These are phyloP conservation scores for Troides helena DNA, from an alignment of 2,888 invertebrate species.

Conservation along the genomic window DNA sequence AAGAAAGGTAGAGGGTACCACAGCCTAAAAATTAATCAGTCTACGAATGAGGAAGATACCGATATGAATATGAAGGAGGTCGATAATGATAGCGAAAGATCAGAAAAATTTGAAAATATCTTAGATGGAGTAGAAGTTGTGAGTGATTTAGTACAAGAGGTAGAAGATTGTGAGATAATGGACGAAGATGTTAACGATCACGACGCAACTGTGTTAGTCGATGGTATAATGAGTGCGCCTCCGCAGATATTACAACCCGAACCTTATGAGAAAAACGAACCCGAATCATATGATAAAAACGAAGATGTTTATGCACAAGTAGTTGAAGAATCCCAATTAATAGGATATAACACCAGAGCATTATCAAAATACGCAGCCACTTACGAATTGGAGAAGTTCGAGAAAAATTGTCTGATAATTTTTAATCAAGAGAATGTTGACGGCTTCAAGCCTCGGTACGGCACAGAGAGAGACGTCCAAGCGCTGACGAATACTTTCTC, in stretches of 20 bases:
- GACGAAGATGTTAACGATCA: constrained; percentile 16
- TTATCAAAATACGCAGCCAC: constrained; percentile 50
- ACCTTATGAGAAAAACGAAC: constrained; percentile 2
- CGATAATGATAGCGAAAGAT: constrained; percentile 13
- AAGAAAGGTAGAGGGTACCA: constrained; percentile 13
- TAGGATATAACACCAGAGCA: constrained; percentile 41
- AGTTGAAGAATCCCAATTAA: constrained; percentile 10
- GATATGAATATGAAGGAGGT: constrained; percentile 16
- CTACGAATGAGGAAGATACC: constrained; percentile 4
- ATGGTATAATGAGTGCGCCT: constrained; percentile 23
- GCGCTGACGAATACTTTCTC: constrained; percentile 51
- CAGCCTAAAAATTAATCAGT: constrained; percentile 10
- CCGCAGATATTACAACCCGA: constrained; percentile 17
- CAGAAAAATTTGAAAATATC: background rate
- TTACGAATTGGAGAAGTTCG: constrained; percentile 60
- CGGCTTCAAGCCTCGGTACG: constrained; percentile 50
- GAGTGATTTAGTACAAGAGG: background rate
- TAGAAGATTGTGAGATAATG: constrained; percentile 4
- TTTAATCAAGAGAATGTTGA: constrained; percentile 58
- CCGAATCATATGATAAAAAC: constrained; percentile 24
- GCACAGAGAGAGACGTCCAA: constrained; percentile 57
- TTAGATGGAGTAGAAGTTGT: background rate
- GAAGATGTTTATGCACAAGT: constrained; percentile 1
- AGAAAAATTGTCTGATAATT: constrained; percentile 59
- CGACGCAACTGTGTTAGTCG: constrained; percentile 11